Base-by-base conservation (phyloP, 2,888 invertebrate species). In the Tyria jacobaeae region DNA sequence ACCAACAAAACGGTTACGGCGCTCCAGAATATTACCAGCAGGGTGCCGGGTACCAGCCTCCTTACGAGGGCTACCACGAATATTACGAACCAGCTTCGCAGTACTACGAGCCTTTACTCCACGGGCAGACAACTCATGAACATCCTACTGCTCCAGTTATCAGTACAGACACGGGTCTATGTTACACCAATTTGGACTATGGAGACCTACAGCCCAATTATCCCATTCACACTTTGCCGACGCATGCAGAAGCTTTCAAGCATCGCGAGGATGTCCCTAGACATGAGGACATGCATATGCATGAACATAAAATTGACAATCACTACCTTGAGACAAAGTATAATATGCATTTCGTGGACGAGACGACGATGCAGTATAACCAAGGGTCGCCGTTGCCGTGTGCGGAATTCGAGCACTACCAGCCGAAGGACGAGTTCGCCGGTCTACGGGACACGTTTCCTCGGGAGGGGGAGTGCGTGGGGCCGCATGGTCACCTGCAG, bases 121-220 rank as follows among this genome's bases (percentile, higher is more conserved):
- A 90, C 70, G 86, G 92, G 67, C 93, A 94, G 60, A 85, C 90
- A 31, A 80, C 91, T 58, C 90, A 88, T 59, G 91, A 92, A 57
- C 94, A 93, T 60, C 91, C 94, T 24, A 86, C 94, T 0, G 91
- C 95, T 3, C 95, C 96, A 15, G 97, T 97, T 51, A 97, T 98
- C 75, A 97, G 96, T 82, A 96, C 97, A 1, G 97, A 97, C 81
- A 96, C 97, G 48, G 98, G 98, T 0, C 94, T 98, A 64, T 97
- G 98, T 87, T 98, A 98, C 87, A 98, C 98, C 0, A 98, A 98
- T 86, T 90, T 98, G 78, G 98, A 98, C 88, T 97, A 97, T 80
- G 95, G 95, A 4, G 82, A 94, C 65, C 70, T 90, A 61, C 91
- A 91, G 77, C 87, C 94, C 35, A 88, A 89, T 65, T 94, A 95